Evolutionary conservation across 2,797 vertebrate species (phyloP).

Genomic region (Alfaro cultratus): DNA sequence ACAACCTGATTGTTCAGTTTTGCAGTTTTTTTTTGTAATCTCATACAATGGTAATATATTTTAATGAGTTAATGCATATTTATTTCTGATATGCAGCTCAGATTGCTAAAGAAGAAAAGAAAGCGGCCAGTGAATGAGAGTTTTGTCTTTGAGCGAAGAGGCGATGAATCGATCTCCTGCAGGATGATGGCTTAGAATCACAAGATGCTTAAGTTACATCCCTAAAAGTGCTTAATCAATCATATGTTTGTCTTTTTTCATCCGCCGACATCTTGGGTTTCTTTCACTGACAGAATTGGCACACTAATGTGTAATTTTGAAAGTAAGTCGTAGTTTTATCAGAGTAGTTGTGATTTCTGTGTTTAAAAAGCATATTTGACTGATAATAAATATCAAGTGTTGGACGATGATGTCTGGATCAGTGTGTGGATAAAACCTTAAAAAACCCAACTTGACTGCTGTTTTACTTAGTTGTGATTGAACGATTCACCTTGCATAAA

Average conservation of each 20-base stretch:
- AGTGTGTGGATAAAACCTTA: slow-evolving; percentile 38
- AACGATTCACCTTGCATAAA: neutral
- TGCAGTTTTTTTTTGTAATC: neutral
- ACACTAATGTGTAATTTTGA: neutral
- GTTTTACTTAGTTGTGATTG: neutral
- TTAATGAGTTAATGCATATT: neutral
- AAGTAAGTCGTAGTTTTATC: slow-evolving; percentile 14
- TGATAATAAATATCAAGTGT: neutral
- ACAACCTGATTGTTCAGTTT: neutral
- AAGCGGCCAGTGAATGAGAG: slow-evolving; percentile 69
- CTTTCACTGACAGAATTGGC: neutral
- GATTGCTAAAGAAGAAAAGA: slow-evolving; percentile 77
- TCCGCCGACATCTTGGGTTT: slow-evolving; percentile 13
- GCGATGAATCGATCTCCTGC: slow-evolving; percentile 15
- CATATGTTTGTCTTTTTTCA: slow-evolving; percentile 8
- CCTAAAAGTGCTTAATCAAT: slow-evolving; percentile 15
- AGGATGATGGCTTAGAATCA: slow-evolving; percentile 25
- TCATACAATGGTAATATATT: neutral
- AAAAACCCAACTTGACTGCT: slow-evolving; percentile 13
- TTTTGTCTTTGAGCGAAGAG: slow-evolving; percentile 18
- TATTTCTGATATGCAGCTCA: slow-evolving; percentile 71
- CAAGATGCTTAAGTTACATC: slow-evolving; percentile 28
- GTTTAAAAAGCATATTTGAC: neutral
- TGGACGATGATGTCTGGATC: slow-evolving; percentile 11
- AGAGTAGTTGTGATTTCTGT: neutral